Percentiles rank a stretch among this genome's conserved stretches.
phyloP scores from a whole-genome alignment of 2,113 vertebrate genomes.

The Pelodiscus sinensis region DNA sequence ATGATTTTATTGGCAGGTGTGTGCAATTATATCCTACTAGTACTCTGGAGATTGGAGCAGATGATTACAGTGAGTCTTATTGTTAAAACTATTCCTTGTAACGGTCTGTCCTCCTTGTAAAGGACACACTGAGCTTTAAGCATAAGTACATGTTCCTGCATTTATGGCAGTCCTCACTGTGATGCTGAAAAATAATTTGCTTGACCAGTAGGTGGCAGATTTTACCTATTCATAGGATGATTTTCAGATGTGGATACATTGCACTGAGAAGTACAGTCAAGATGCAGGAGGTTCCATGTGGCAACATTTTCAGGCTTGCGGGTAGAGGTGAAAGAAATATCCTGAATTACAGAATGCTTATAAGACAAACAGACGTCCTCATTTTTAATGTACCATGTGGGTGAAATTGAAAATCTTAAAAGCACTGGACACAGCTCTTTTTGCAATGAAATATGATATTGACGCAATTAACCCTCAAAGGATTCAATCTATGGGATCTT shows the following conservation, averaged over 20 bases:
- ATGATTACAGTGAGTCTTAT: slow-evolving; percentile 42
- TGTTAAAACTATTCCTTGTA: slow-evolving; percentile 10
- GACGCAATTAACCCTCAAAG: background rate
- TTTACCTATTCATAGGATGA: slow-evolving; percentile 66
- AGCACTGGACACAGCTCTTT: background rate
- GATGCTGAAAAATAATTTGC: background rate
- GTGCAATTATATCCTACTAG: slow-evolving; percentile 35
- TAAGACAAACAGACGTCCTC: background rate
- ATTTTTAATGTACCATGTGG: background rate
- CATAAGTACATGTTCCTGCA: background rate
- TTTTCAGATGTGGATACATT: background rate
- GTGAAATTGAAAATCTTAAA: slow-evolving; percentile 26
- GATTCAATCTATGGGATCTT: slow-evolving; percentile 5
- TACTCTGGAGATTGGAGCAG: background rate
- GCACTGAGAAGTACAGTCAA: background rate
- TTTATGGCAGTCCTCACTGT: slow-evolving; percentile 2
- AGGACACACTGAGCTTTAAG: background rate
- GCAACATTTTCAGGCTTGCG: background rate
- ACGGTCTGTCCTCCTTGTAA: slow-evolving; percentile 8
- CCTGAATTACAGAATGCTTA: background rate
- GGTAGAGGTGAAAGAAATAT: slow-evolving; percentile 4
- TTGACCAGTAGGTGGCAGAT: slow-evolving; percentile 81
- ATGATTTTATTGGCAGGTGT: slow-evolving; percentile 99
- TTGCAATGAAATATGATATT: slow-evolving; percentile 22
- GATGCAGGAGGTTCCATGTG: slow-evolving; percentile 32